Evolutionary conservation across 2,888 invertebrate species (phyloP).

Genomic region (Dasypogon diadema): DNA sequence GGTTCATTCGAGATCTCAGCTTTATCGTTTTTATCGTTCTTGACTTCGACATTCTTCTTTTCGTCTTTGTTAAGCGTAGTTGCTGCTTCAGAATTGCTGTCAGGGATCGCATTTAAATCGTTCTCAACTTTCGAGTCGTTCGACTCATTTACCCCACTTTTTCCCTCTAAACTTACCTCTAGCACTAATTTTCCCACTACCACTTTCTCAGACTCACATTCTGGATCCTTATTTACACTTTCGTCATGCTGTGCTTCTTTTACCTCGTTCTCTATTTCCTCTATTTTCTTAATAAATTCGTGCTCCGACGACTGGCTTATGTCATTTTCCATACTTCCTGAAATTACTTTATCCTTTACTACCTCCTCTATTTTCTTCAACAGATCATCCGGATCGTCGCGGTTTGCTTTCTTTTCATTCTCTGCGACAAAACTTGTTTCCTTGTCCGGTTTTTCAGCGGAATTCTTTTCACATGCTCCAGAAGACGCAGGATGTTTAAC

Average conservation of each 20-base stretch:
- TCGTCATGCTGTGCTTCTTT: not conserved
- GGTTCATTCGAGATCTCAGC: not conserved
- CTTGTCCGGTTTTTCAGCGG: conserved; percentile 17
- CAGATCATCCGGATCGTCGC: conserved; percentile 54
- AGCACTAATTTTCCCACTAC: conserved; percentile 6
- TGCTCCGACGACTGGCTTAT: conserved; percentile 56
- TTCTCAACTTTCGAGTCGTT: no score
- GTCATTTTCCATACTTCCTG: conserved; percentile 48
- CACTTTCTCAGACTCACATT: conserved; percentile 12
- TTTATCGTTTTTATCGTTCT: no score
- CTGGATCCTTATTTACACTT: not conserved
- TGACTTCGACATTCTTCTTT: no score
- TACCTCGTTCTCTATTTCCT: conserved; percentile 51
- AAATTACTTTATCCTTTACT: conserved; percentile 54
- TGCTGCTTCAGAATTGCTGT: no score
- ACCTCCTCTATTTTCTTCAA: conserved; percentile 57
- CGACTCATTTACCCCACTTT: not conserved
- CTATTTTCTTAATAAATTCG: conserved; percentile 57
- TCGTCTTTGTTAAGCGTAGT: no score
- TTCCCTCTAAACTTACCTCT: not conserved
- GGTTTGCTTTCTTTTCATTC: not conserved
- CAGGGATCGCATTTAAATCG: not conserved
- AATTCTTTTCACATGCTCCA: conserved; percentile 2
- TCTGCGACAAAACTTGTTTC: conserved; percentile 36
- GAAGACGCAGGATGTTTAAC: conserved; percentile 30